Percentiles rank a stretch among this genome's conserved stretches.
These are phyloP conservation scores for Myrmecobius fasciatus DNA, from an alignment of 2,113 vertebrate genomes.

Conservation along the genomic window DNA sequence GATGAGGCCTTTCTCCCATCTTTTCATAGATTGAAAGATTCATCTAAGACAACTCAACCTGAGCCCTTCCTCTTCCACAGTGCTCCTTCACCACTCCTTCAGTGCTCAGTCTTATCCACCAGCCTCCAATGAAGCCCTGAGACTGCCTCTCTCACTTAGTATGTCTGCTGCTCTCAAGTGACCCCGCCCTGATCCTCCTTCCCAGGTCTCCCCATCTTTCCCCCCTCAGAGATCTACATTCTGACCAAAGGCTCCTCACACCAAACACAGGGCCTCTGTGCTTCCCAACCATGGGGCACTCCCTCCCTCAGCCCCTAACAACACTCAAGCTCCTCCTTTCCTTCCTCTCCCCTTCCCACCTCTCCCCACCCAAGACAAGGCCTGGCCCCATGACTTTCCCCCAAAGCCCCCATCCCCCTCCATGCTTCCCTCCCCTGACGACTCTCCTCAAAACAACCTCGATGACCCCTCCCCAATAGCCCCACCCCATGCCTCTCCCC, in stretches of 20 bases:
- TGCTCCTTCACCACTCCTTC: neutral
- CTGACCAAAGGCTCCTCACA: too few relatives aligned
- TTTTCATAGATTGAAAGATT: neutral
- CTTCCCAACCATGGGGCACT: neutral
- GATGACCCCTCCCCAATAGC: too few relatives aligned
- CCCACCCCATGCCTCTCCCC: too few relatives aligned
- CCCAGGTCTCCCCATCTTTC: neutral
- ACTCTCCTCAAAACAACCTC: fast-evolving
- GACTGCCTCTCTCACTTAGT: neutral
- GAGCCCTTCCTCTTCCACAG: neutral
- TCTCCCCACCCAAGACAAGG: neutral
- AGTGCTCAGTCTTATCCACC: neutral
- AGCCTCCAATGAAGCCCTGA: neutral
- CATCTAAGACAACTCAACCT: neutral
- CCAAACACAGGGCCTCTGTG: too few relatives aligned
- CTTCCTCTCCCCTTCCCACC: neutral
- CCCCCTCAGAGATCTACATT: neutral
- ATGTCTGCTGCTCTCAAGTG: neutral
- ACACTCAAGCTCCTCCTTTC: neutral
- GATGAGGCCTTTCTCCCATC: neutral
- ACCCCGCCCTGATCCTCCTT: neutral
- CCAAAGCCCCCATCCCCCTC: too few relatives aligned
- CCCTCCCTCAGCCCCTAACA: neutral
- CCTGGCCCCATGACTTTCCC: too few relatives aligned
- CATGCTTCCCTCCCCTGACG: too few relatives aligned